Base-by-base conservation (phyloP, 2,888 invertebrate genomes). In the Polylopha cassiicola region DNA sequence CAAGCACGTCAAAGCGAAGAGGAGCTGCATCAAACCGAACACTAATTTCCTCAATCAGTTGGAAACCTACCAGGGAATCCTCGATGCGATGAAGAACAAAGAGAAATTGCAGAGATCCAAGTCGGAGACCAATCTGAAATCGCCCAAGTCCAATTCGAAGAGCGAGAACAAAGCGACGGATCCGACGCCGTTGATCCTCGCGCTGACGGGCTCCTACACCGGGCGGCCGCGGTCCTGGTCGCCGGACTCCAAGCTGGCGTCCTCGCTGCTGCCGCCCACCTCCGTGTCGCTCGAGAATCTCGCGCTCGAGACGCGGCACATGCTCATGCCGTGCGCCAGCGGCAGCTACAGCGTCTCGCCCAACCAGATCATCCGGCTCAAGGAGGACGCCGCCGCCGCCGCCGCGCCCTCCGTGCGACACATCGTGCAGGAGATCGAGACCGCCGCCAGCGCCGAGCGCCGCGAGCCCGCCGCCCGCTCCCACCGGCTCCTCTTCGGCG, bases 21-120 rank as follows among this genome's bases (percentile, higher is more conserved):
- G 99, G 14, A 94, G 88, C 65, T 98, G 98, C 76, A 95, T 99
- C 52, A 97, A 97, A 71, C 99, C 99, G 5, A 99, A 99, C 80
- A 92, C 91, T 33, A 97, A 95, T 64, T 99, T 99, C 84, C 88
- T 97, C 57, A 89, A 92, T 58, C 99, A 99, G 76, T 87, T 99
- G 55, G 95, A 96, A 80, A 98, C 95, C 6, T 99, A 99, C 76
- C 93, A 97, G 80, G 98, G 96, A 44, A 98, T 98, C 65, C 87
- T 99, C 53, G 95, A 95, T 68, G 99, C 99, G 7, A 97, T 97
- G 92, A 95, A 96, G 74, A 97, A 97, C 68, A 93, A 95, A 61
- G 95, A 97, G 67, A 95, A 93, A 73, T 81, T 96, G 55, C 97
- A 95, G 81, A 88, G 97, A 50, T 95, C 96, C 39, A 96, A 97